phyloP scores from a whole-genome alignment of 2,888 invertebrate genomes.

The Xestia rhomboidea region DNA sequence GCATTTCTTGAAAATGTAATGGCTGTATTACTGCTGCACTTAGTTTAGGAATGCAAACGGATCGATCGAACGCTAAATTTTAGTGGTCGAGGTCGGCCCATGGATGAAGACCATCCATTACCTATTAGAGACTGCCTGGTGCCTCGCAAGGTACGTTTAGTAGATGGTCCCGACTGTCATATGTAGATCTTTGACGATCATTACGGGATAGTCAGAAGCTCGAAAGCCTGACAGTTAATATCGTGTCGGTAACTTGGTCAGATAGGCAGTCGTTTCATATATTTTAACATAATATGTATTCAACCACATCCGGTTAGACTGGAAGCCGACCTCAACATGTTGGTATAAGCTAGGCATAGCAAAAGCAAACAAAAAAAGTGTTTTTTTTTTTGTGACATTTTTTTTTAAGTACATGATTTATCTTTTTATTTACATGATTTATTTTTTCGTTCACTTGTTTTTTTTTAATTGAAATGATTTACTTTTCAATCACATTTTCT shows the following conservation, averaged over 20 bases:
- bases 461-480: too few species aligned
- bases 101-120: not conserved
- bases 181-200: not conserved
- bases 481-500: too few species aligned
- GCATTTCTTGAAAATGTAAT: conserved; percentile 41
- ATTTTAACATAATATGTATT: not conserved
- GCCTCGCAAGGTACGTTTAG: not conserved
- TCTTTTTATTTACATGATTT: too few species aligned
- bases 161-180: not conserved
- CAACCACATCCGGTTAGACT: not conserved
- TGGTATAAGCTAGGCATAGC: too few species aligned
- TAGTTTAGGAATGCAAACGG: not conserved
- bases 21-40: conserved; percentile 8
- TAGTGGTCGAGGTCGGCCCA: not conserved
- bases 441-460: too few species aligned
- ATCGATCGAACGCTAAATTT: not conserved
- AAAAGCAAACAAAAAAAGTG: too few species aligned
- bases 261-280: not conserved
- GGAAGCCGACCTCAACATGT: not conserved
- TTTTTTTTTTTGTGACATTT: too few species aligned
- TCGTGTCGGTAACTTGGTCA: not conserved
- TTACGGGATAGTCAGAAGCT: not conserved
- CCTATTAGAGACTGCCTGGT: not conserved
- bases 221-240: not conserved
- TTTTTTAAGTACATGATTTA: too few species aligned